Evolutionary conservation across 2,888 invertebrate species (phyloP).

Genomic region (Globia sparganii): DNA sequence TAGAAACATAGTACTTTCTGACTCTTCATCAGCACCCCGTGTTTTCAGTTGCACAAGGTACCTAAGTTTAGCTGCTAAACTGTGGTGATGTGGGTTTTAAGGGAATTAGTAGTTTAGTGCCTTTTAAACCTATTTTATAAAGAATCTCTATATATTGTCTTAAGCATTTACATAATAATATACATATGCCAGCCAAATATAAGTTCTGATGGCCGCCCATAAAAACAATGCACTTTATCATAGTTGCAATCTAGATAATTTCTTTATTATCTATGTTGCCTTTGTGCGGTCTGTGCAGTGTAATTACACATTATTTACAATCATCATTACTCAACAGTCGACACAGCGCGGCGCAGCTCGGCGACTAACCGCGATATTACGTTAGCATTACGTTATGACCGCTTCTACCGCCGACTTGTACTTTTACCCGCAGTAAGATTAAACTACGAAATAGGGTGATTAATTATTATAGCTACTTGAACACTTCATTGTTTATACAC

Average conservation of each 20-base stretch:
- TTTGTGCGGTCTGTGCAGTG: slow-evolving; percentile 63
- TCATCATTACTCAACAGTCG: slow-evolving; percentile 77
- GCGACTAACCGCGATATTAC: slow-evolving; percentile 73
- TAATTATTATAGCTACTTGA: slow-evolving; percentile 48
- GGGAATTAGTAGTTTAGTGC: not conserved
- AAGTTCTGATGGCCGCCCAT: slow-evolving; percentile 23
- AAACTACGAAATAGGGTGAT: slow-evolving; percentile 49
- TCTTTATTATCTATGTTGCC: slow-evolving; percentile 66
- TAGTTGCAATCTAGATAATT: slow-evolving; percentile 57
- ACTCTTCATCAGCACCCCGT: slow-evolving; percentile 11
- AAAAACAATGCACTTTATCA: slow-evolving; percentile 50
- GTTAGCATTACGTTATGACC: slow-evolving; percentile 68
- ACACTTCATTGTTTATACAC: slow-evolving; percentile 45
- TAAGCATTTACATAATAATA: slow-evolving; percentile 22
- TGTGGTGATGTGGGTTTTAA: not conserved
- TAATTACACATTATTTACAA: slow-evolving; percentile 78
- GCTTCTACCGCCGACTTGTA: slow-evolving; percentile 51
- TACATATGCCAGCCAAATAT: not conserved
- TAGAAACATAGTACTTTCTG: slow-evolving; percentile 3
- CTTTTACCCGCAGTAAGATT: slow-evolving; percentile 54
- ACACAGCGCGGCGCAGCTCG: slow-evolving; percentile 56
- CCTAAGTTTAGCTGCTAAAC: not conserved
- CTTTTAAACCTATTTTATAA: not conserved
- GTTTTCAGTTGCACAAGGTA: not conserved
- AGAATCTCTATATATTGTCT: not conserved